Percentiles rank a stretch among this genome's conserved stretches.
Conservation (phyloP, 2,113 vertebrate species). For the Lanius collurio region DNA sequence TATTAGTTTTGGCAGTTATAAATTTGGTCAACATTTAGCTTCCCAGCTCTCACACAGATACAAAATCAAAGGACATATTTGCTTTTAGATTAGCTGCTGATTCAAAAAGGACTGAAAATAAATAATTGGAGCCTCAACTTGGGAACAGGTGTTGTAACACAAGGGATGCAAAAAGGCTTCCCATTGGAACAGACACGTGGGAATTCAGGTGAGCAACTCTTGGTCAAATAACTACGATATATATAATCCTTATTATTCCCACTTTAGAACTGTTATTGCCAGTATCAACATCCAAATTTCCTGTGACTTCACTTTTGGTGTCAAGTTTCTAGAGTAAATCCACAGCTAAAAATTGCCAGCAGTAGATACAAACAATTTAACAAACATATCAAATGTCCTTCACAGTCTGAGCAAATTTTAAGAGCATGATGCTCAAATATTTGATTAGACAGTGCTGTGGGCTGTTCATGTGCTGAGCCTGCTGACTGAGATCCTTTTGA, state of each 20-base stretch:
- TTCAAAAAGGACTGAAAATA: constrained; percentile 10
- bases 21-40: constrained; percentile 1
- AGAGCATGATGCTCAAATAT: not conserved
- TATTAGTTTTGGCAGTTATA: constrained; percentile 5
- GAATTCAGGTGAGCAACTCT: not conserved
- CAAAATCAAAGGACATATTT: constrained; percentile 10
- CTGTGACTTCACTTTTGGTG: not conserved
- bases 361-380: not conserved
- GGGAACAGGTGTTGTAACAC: not conserved
- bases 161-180: not conserved
- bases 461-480: not conserved
- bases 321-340: not conserved
- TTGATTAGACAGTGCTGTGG: not conserved
- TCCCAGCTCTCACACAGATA: not conserved
- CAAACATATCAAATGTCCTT: not conserved
- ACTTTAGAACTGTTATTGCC: not conserved
- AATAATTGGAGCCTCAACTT: not conserved
- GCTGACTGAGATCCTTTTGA: not conserved
- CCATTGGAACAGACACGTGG: not conserved
- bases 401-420: not conserved
- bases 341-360: not conserved
- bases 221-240: not conserved
- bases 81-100: not conserved
- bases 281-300: not conserved
- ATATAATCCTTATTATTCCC: not conserved